These are phyloP conservation scores for Drosophila auraria DNA, from an alignment of 1,140 invertebrate species.

Conservation along the genomic window DNA sequence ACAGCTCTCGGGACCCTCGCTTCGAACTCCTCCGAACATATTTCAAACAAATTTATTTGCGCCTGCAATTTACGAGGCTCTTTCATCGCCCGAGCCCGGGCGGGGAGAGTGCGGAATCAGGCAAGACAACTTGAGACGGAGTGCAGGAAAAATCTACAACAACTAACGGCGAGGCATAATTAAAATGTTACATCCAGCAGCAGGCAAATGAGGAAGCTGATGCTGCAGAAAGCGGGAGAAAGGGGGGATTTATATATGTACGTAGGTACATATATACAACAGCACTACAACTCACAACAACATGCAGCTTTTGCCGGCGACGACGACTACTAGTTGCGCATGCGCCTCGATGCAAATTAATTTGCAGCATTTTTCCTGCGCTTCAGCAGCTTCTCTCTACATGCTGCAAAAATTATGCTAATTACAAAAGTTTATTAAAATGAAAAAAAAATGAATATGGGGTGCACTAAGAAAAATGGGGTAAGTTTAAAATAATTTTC, in stretches of 20 bases:
- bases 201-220: constrained; percentile 77
- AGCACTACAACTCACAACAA: constrained; percentile 31
- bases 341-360: constrained; percentile 76
- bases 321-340: constrained; percentile 63
- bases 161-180: constrained; percentile 75
- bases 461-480: not conserved
- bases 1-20: constrained; percentile 18
- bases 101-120: constrained; percentile 12
- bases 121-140: constrained; percentile 19
- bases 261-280: not conserved
- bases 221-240: constrained; percentile 17
- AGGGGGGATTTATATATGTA: constrained; percentile 7
- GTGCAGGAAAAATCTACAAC: constrained; percentile 29
- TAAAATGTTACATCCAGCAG: constrained; percentile 72
- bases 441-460: not conserved
- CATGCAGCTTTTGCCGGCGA: constrained; percentile 41
- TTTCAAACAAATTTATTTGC: constrained; percentile 81
- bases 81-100: constrained; percentile 16
- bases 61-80: constrained; percentile 73
- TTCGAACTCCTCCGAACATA: constrained; percentile 54
- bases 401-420: constrained; percentile 65
- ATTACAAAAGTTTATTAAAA: constrained; percentile 43
- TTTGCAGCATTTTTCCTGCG: constrained; percentile 61
- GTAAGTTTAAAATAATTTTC: not conserved
- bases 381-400: constrained; percentile 22